phyloP scores from a whole-genome alignment of 2,888 invertebrate genomes.

The Chesias legatella region DNA sequence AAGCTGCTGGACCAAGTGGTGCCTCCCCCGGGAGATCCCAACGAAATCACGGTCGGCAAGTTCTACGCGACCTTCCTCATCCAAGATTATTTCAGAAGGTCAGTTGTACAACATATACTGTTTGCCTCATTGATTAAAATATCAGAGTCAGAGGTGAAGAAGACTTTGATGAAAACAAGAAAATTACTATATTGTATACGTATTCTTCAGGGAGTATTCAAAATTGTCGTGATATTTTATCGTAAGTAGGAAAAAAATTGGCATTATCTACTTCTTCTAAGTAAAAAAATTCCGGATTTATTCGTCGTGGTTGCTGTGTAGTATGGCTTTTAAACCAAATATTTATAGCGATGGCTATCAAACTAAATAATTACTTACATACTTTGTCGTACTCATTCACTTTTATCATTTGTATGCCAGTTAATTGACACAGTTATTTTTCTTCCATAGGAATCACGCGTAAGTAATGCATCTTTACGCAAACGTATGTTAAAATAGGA shows the following conservation, averaged over 20 bases:
- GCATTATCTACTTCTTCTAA: too few relatives aligned
- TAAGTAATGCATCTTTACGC: conserved; percentile 61
- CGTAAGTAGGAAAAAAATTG: conserved; percentile 24
- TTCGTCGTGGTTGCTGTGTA: too few relatives aligned
- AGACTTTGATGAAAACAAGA: too few relatives aligned
- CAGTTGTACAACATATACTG: conserved; percentile 5
- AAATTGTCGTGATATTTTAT: too few relatives aligned
- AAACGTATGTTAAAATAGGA: conserved; percentile 57
- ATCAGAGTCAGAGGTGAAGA: too few relatives aligned
- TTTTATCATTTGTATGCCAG: conserved; percentile 38
- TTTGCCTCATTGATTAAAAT: too few relatives aligned
- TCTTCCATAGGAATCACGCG: conserved; percentile 81
- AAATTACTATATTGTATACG: too few relatives aligned
- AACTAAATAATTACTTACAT: too few relatives aligned
- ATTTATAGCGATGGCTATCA: too few relatives aligned
- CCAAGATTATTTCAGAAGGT: conserved; percentile 98
- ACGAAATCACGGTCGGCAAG: conserved; percentile 99
- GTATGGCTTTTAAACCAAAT: too few relatives aligned
- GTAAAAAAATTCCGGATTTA: too few relatives aligned
- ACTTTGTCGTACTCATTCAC: conserved; percentile 32
- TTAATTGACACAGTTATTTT: conserved; percentile 63
- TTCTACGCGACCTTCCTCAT: conserved; percentile 99
- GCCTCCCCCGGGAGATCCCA: conserved; percentile 98
- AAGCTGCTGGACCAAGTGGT: conserved; percentile 98
- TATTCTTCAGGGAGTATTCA: too few relatives aligned